phyloP scores from a whole-genome alignment of 2,113 vertebrate species.

The Choloepus hoffmanni region DNA sequence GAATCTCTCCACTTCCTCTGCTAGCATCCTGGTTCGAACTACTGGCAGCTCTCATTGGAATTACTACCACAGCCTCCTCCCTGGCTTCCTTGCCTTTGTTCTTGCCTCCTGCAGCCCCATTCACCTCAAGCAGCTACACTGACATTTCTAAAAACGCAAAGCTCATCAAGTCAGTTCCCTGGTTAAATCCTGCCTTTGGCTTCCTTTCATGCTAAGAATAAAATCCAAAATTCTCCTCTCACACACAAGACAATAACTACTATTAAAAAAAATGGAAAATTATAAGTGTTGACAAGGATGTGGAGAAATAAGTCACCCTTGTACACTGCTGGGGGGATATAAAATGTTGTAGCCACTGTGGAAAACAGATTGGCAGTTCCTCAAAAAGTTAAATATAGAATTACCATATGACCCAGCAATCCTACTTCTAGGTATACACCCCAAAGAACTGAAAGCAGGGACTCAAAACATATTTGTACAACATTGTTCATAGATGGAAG shows the following conservation, averaged over 20 bases:
- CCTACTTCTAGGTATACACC: too few species aligned
- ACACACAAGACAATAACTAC: neutral
- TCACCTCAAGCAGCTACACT: neutral
- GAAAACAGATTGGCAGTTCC: too few species aligned
- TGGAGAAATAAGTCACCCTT: too few species aligned
- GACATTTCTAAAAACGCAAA: conserved; percentile 40
- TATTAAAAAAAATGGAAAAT: too few species aligned
- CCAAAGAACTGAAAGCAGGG: too few species aligned
- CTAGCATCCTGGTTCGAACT: neutral
- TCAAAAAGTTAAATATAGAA: too few species aligned
- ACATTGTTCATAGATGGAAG: too few species aligned
- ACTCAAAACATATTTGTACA: too few species aligned
- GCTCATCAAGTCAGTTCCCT: neutral
- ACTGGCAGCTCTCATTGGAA: neutral
- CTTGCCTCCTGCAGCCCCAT: neutral
- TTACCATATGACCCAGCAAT: too few species aligned
- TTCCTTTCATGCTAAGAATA: conserved; percentile 32
- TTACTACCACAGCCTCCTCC: neutral
- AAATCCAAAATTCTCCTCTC: neutral
- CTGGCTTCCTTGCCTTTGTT: neutral
- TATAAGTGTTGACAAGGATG: too few species aligned
- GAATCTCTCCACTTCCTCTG: neutral
- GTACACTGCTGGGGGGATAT: too few species aligned
- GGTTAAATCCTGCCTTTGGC: neutral
- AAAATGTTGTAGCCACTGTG: too few species aligned